These are phyloP conservation scores for Agraylea sexmaculata DNA, from an alignment of 1,140 invertebrate genomes.

Conservation along the genomic window DNA sequence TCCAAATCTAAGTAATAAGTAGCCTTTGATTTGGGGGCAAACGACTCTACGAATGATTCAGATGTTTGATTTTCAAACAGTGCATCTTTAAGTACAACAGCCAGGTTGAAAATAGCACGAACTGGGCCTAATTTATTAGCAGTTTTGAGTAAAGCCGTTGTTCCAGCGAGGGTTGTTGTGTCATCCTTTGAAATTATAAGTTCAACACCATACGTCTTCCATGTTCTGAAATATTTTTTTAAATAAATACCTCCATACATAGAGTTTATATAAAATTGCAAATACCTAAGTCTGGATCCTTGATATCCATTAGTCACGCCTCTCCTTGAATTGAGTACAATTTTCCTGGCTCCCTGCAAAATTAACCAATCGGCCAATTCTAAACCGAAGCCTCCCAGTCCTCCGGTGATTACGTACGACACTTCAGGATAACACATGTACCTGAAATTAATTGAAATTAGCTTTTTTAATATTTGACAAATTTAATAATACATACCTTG, in stretches of 20 bases:
- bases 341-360: constrained; percentile 59
- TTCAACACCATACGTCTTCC: constrained; percentile 49
- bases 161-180: constrained; percentile 48
- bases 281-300: constrained; percentile 43
- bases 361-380: constrained; percentile 82
- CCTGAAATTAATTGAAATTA: constrained; percentile 5
- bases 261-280: background rate
- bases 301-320: constrained; percentile 76
- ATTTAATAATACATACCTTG: constrained; percentile 24
- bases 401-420: constrained; percentile 53
- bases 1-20: constrained; percentile 48
- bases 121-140: constrained; percentile 50
- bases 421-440: constrained; percentile 35
- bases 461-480: background rate
- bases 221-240: constrained; percentile 35
- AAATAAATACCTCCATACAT: background rate
- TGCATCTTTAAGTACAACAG: constrained; percentile 53
- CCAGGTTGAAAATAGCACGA: constrained; percentile 74
- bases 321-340: constrained; percentile 69
- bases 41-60: constrained; percentile 43
- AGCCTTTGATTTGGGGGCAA: constrained; percentile 47
- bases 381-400: constrained; percentile 84
- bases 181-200: constrained; percentile 52
- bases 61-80: constrained; percentile 51
- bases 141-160: constrained; percentile 47